Evolutionary conservation across 2,888 invertebrate genomes (phyloP).

Genomic region (Stenichneumon culpator): DNA sequence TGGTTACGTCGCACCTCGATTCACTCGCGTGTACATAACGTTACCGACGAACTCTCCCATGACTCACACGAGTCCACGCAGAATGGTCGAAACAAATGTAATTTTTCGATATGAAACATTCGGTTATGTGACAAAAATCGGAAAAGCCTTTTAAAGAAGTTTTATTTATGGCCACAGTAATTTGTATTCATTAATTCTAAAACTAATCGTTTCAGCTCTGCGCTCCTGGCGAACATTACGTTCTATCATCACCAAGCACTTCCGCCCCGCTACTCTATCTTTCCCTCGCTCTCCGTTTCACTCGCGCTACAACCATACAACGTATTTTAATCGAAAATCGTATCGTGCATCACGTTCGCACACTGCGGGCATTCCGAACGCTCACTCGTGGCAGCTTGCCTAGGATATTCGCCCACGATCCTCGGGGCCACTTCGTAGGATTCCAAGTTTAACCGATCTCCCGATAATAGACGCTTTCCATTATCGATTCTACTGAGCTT

Average conservation of each 20-base stretch:
- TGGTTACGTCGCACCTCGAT: too few relatives aligned
- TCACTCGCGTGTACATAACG: conserved; percentile 55
- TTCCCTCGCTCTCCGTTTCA: not conserved
- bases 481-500: conserved; percentile 38
- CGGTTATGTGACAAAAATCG: not conserved
- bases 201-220: conserved; percentile 35
- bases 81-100: not conserved
- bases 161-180: conserved; percentile 18
- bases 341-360: conserved; percentile 48
- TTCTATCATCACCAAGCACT: conserved; percentile 23
- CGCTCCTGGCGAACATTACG: not conserved
- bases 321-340: conserved; percentile 52
- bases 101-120: not conserved
- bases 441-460: conserved; percentile 44
- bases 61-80: conserved; percentile 4
- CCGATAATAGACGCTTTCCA: conserved; percentile 47
- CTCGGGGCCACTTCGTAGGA: conserved; percentile 31
- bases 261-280: conserved; percentile 17
- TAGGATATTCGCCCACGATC: conserved; percentile 34
- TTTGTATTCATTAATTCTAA: conserved; percentile 37
- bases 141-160: not conserved
- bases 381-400: not conserved
- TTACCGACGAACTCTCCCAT: conserved; percentile 16
- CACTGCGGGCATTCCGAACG: conserved; percentile 23
- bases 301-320: conserved; percentile 11